Percentiles rank a stretch among this genome's conserved stretches.
Conservation (phyloP, 2,113 vertebrate species). For the Apodemus sylvaticus region DNA sequence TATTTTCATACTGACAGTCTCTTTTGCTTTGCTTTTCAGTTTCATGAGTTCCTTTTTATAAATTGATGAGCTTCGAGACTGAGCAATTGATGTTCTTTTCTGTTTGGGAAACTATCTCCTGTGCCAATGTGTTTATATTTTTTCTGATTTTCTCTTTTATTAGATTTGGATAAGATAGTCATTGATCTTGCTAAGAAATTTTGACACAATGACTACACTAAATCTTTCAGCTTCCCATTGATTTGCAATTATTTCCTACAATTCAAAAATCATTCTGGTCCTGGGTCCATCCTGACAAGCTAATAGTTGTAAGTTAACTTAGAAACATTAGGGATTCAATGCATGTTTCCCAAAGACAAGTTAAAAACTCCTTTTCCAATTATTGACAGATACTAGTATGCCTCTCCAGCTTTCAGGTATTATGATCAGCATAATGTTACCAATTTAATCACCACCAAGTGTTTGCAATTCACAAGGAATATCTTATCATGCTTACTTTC, state of each 20-base stretch:
- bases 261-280: background rate
- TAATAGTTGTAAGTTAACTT: background rate
- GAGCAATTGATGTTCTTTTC: too few relatives aligned
- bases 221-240: background rate
- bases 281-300: background rate
- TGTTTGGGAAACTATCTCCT: too few relatives aligned
- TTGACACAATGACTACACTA: background rate
- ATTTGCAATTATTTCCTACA: background rate
- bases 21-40: too few relatives aligned
- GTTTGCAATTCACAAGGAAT: background rate
- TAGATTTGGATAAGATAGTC: background rate
- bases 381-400: background rate
- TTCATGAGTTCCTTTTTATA: too few relatives aligned
- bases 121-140: too few relatives aligned
- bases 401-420: too few relatives aligned
- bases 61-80: too few relatives aligned
- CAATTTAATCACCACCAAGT: background rate
- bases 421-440: background rate
- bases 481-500: too few relatives aligned
- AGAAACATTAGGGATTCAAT: background rate
- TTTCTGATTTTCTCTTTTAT: too few relatives aligned
- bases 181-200: background rate
- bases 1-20: too few relatives aligned
- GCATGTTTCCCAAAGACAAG: accelerated
- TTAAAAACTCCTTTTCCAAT: background rate